Conservation (phyloP, 2,797 vertebrate species). For the Meda fulgida region DNA sequence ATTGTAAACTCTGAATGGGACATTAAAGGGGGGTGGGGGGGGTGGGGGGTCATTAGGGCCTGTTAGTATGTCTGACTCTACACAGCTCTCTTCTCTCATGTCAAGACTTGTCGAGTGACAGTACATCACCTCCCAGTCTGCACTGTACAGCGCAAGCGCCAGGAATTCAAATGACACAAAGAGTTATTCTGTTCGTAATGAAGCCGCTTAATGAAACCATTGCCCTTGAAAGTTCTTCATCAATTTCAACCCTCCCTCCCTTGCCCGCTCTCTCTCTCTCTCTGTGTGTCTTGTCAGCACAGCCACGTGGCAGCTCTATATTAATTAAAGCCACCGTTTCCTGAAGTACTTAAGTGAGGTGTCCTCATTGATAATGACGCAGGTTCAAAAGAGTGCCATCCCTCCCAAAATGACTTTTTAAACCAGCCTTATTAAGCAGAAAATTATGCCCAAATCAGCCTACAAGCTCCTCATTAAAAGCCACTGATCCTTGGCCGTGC, state of each 20-base stretch:
- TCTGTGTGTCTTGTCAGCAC: slow-evolving; percentile 80
- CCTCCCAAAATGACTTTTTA: slow-evolving; percentile 93
- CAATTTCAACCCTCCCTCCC: slow-evolving; percentile 82
- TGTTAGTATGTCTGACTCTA: slow-evolving; percentile 47
- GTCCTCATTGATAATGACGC: slow-evolving; percentile 89
- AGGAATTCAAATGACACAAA: slow-evolving; percentile 81
- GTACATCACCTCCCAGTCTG: slow-evolving; percentile 56
- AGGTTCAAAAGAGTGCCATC: slow-evolving; percentile 89
- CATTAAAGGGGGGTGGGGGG: slow-evolving; percentile 20
- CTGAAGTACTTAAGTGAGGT: slow-evolving; percentile 87
- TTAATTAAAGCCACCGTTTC: slow-evolving; percentile 90
- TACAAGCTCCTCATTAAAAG: slow-evolving; percentile 94
- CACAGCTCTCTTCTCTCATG: slow-evolving; percentile 40
- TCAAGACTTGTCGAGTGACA: slow-evolving; percentile 51
- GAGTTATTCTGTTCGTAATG: slow-evolving; percentile 86
- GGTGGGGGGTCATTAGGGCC: slow-evolving; percentile 49
- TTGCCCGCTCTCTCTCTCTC: slow-evolving; percentile 51
- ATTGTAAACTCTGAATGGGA: slow-evolving; percentile 49
- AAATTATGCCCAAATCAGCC: slow-evolving; percentile 95
- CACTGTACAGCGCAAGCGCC: slow-evolving; percentile 53
- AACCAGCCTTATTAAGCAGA: slow-evolving; percentile 94
- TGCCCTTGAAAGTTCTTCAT: slow-evolving; percentile 95
- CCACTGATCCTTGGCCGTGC: slow-evolving; percentile 89
- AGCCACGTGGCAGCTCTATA: slow-evolving; percentile 84
- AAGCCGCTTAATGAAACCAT: slow-evolving; percentile 89